These are phyloP conservation scores for Oegoconia quadripuncta DNA, from an alignment of 2,888 invertebrate genomes.

Conservation along the genomic window DNA sequence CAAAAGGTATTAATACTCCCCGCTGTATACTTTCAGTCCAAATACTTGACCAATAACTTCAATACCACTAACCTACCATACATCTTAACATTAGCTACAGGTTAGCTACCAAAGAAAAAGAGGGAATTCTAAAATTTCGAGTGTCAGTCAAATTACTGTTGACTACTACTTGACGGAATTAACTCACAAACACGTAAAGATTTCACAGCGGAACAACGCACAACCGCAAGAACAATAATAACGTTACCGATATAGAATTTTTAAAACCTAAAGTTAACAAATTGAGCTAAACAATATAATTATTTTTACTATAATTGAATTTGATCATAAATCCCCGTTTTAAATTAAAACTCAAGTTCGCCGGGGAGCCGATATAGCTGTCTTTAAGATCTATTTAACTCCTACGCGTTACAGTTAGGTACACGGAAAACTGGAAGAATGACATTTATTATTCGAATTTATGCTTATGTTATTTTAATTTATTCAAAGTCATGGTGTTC, in stretches of 20 bases:
- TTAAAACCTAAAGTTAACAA: conserved; percentile 61
- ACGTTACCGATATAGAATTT: conserved; percentile 51
- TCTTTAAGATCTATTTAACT: conserved; percentile 7
- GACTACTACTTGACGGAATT: conserved; percentile 57
- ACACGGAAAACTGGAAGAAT: conserved; percentile 22
- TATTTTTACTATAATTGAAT: conserved; percentile 11
- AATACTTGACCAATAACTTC: conserved; percentile 21
- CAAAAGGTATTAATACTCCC: too few species aligned
- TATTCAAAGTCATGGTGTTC: conserved; percentile 45
- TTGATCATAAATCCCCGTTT: conserved; percentile 11
- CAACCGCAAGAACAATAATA: conserved; percentile 58
- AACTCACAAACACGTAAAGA: conserved; percentile 48
- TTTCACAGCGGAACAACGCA: conserved; percentile 56
- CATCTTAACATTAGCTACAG: conserved; percentile 18
- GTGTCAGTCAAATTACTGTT: conserved; percentile 59
- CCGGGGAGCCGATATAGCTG: conserved; percentile 1
- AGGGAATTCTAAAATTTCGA: conserved; percentile 33
- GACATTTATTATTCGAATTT: conserved; percentile 43
- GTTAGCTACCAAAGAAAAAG: conserved; percentile 28
- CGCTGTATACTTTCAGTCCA: too few species aligned
- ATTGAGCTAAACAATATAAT: conserved; percentile 58
- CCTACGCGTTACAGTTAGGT: conserved; percentile 9
- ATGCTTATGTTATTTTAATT: conserved; percentile 32
- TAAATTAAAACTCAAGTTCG: conserved; percentile 5
- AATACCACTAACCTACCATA: conserved; percentile 17